phyloP scores from a whole-genome alignment of 2,797 vertebrate genomes.

The Odontamblyopus rebecca region DNA sequence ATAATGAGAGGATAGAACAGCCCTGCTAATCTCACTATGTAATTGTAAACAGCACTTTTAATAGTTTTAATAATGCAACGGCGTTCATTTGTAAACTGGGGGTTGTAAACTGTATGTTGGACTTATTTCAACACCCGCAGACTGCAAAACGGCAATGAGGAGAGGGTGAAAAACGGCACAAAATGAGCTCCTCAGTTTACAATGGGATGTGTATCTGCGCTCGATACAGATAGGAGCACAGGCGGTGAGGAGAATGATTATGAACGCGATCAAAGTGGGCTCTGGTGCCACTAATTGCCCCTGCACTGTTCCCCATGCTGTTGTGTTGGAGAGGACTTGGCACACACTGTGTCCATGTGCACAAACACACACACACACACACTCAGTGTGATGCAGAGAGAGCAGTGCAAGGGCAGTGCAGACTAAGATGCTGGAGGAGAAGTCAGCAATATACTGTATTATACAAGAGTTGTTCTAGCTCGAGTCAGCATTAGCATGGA shows the following conservation, averaged over 20 bases:
- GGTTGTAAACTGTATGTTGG: constrained; percentile 21
- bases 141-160: neutral
- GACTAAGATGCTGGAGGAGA: neutral
- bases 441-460: neutral
- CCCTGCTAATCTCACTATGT: constrained; percentile 8
- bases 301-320: constrained; percentile 47
- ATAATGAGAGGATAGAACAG: constrained; percentile 31
- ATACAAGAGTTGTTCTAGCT: neutral
- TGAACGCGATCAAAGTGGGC: constrained; percentile 57
- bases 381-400: constrained; percentile 30
- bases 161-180: constrained; percentile 18
- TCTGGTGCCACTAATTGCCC: constrained; percentile 58
- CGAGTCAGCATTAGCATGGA: no score
- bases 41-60: constrained; percentile 27
- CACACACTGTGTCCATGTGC: constrained; percentile 21
- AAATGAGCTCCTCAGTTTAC: constrained; percentile 47
- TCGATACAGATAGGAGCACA: constrained; percentile 51
- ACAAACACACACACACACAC: neutral
- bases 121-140: constrained; percentile 13
- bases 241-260: constrained; percentile 67
- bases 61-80: constrained; percentile 17
- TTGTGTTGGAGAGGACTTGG: constrained; percentile 41
- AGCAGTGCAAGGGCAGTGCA: constrained; percentile 29
- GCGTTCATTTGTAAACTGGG: neutral
- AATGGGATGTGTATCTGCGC: constrained; percentile 40